Evolutionary conservation across 2,113 vertebrate genomes (phyloP), one percentile per base, ranked within the genome.

Genomic region (Pterocles orientalis): DNA sequence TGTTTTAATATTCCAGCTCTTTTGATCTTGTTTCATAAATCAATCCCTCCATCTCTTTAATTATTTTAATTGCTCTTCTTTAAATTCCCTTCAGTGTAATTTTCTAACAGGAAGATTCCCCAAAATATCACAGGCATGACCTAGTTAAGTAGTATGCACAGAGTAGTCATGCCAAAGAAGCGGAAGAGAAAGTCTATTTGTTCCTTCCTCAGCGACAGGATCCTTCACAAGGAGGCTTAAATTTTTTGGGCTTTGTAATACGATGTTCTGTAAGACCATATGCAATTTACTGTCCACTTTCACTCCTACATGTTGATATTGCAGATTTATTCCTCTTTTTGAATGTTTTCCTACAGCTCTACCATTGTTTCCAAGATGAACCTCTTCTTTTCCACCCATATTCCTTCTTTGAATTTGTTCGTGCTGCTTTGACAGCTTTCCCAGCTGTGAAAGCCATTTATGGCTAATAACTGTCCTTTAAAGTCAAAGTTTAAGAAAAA

Each of bases 21-120:
- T 97, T 92, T 97, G 85, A 96, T 97, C 94, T 95, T 18, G n/a
- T 73, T 87, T 96, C 79, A 34, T 97, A 96, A 96, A 97, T 96
- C 87, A 96, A 90, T 73, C 68, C 68, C 69, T 95, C 89, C 20
- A 95, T 88, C 92, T 88, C 85, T 92, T 90, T 96, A 96, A 97
- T 97, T 97, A 97, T 78, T 96, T 96, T 97, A 97, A 97, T 97
- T 96, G 86, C 90, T 83, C 90, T 90, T 62, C 88, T 93, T 68
- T 4, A 90, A 96, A 94, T 92, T 96, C 60, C 88, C 90, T 95
- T 92, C 71, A 26, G 75, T 86, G 62, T 86, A 96, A 96, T 96
- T 91, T 96, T 93, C 62, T 68, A 96, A 90, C 76, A 95, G 82
- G 75, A 96, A 96, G 82, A 93, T 81, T 94, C 76, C 85, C 90